Percentiles rank a stretch among this genome's conserved stretches.
Conservation (phyloP, 2,113 vertebrate genomes). For the Pangasianodon hypophthalmus region DNA sequence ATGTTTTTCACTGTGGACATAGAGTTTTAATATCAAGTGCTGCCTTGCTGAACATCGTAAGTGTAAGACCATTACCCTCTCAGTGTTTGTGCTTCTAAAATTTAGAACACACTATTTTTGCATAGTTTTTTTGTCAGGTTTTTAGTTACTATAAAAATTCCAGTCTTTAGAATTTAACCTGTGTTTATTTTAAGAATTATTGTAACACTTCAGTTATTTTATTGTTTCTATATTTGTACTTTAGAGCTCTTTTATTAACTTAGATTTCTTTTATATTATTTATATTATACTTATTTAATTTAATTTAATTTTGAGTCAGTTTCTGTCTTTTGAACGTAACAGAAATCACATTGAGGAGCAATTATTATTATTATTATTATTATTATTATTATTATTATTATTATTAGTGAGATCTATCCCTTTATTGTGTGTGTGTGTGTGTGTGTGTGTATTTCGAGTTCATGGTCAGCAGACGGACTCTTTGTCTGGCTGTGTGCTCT, state of each 20-base stretch:
- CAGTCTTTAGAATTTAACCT: background rate
- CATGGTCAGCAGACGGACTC: constrained; percentile 51
- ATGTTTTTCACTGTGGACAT: background rate
- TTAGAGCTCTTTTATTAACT: background rate
- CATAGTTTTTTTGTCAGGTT: background rate
- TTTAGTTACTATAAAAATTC: no score
- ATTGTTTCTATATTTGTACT: no score
- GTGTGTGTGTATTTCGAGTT: constrained; percentile 30
- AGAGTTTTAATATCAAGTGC: background rate
- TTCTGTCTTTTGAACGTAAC: background rate
- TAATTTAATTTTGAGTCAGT: background rate
- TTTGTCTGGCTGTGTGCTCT: constrained; percentile 42
- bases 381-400: background rate
- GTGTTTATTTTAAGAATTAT: background rate
- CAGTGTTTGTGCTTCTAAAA: background rate
- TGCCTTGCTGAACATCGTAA: background rate
- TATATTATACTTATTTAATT: background rate
- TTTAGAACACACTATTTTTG: background rate
- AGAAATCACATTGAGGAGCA: background rate
- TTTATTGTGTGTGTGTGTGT: background rate
- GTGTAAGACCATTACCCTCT: background rate
- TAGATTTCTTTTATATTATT: background rate
- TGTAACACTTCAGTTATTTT: background rate
- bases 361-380: background rate
- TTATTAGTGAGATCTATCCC: background rate